A percentile compares a stretch with the other conserved stretches of the same genome.
Evolutionary conservation across 2,797 vertebrate species (phyloP).

Genomic region (Cetoscarus ocellatus): DNA sequence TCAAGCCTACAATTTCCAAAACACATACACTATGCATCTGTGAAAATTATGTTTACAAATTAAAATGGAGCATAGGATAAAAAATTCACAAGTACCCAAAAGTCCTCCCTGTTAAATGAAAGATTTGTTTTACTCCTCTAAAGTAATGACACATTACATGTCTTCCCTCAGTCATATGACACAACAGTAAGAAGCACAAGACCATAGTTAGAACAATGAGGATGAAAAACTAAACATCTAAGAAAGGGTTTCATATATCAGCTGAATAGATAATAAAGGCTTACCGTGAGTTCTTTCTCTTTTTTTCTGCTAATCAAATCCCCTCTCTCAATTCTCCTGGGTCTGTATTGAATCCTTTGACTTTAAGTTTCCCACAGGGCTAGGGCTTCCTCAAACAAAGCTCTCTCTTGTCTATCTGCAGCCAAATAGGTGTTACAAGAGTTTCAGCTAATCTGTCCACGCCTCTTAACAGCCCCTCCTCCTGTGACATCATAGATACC

Average conservation of each 20-base stretch:
- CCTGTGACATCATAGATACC: constrained; percentile 87
- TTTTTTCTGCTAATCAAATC: constrained; percentile 49
- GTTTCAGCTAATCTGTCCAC: constrained; percentile 80
- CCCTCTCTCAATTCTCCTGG: constrained; percentile 49
- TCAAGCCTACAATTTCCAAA: too few relatives aligned
- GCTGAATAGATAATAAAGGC: constrained; percentile 43
- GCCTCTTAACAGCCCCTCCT: constrained; percentile 77
- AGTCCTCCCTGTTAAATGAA: too few relatives aligned
- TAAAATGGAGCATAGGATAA: too few relatives aligned
- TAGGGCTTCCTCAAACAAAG: constrained; percentile 84
- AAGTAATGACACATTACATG: too few relatives aligned
- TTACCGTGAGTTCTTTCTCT: constrained; percentile 66
- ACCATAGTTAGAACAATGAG: too few relatives aligned
- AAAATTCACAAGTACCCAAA: too few relatives aligned
- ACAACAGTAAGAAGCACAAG: too few relatives aligned
- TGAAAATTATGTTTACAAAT: too few relatives aligned
- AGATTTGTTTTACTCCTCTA: too few relatives aligned
- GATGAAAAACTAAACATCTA: too few relatives aligned
- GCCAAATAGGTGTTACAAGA: constrained; percentile 88
- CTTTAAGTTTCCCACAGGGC: constrained; percentile 82
- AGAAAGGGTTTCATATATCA: constrained; percentile 27
- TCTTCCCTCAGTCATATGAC: too few relatives aligned
- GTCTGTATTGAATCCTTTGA: constrained; percentile 70
- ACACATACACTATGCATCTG: too few relatives aligned
- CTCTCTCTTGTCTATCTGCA: constrained; percentile 82